phyloP scores from a whole-genome alignment of 1,140 invertebrate genomes.

The Dendroctonus valens region DNA sequence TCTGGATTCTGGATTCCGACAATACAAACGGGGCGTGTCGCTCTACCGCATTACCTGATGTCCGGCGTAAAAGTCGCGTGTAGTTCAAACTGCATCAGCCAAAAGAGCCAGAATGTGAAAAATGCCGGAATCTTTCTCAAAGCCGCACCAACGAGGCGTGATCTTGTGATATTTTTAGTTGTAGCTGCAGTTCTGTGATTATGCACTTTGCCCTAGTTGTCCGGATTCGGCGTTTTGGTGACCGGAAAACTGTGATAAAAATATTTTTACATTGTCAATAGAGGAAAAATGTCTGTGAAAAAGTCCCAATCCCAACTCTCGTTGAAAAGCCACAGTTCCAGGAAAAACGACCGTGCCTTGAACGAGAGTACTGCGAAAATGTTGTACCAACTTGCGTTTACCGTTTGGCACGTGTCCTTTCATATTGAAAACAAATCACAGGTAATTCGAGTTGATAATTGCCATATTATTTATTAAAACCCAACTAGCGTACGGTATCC shows the following conservation, averaged over 20 bases:
- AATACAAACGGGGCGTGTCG: conserved; percentile 23
- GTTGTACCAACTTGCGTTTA: conserved; percentile 61
- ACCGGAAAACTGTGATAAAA: no score
- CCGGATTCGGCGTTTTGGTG: no score
- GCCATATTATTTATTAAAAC: no score
- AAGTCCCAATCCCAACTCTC: conserved; percentile 32
- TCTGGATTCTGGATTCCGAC: conserved; percentile 27
- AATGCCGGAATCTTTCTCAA: no score
- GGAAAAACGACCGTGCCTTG: conserved; percentile 21
- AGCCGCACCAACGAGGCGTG: no score
- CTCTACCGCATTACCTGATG: conserved; percentile 23
- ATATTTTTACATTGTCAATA: no score
- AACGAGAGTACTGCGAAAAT: conserved; percentile 51
- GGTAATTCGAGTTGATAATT: conserved; percentile 2
- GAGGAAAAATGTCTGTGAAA: conserved; percentile 34
- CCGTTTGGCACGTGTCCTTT: conserved; percentile 62
- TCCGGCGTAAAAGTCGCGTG: conserved; percentile 3
- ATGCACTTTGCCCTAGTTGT: no score
- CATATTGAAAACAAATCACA: conserved; percentile 53
- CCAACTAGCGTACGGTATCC: no score
- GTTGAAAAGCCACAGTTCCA: conserved; percentile 29
- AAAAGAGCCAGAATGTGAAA: no score
- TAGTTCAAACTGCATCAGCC: no score
- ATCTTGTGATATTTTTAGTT: no score
- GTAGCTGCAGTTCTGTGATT: no score